Conservation (phyloP, 2,888 invertebrate species). For the Cataglyphis rosenhaueri region DNA sequence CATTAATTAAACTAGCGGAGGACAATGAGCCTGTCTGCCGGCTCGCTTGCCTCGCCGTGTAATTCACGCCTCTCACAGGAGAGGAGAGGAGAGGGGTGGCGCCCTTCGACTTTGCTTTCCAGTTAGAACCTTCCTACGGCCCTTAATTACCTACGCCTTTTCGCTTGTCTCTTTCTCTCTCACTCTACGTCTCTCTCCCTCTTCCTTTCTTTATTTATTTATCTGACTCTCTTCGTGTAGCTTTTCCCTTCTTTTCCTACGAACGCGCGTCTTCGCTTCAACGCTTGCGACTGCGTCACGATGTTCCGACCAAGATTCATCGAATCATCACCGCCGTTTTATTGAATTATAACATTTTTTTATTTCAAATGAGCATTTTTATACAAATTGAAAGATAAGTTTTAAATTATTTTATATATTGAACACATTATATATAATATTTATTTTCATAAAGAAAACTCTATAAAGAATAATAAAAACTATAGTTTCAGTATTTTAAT, state of each 20-base stretch:
- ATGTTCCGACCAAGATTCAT: neutral
- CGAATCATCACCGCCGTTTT: slow-evolving; percentile 7
- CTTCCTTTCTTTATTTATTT: slow-evolving; percentile 63
- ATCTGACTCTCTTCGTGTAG: slow-evolving; percentile 21
- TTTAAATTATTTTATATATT: neutral
- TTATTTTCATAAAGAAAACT: neutral
- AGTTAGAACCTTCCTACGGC: slow-evolving; percentile 78
- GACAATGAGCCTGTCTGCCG: slow-evolving; percentile 84
- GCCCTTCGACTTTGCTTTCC: slow-evolving; percentile 80
- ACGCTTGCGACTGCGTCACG: slow-evolving; percentile 17
- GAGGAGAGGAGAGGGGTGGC: slow-evolving; percentile 63
- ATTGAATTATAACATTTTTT: slow-evolving; percentile 29
- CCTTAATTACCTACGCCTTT: slow-evolving; percentile 72
- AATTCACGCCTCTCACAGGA: slow-evolving; percentile 78
- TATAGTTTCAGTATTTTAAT: neutral
- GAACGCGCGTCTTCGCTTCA: slow-evolving; percentile 22
- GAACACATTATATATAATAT: neutral
- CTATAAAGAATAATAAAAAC: neutral
- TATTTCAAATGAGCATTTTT: neutral
- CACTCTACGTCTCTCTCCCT: slow-evolving; percentile 4
- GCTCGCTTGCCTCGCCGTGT: slow-evolving; percentile 77
- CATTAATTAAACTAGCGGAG: slow-evolving; percentile 85
- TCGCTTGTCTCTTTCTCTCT: slow-evolving; percentile 59
- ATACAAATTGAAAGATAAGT: neutral
- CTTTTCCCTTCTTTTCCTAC: slow-evolving; percentile 21